Base-by-base conservation (phyloP, 2,797 vertebrate species). In the Sebastes hubbsi region DNA sequence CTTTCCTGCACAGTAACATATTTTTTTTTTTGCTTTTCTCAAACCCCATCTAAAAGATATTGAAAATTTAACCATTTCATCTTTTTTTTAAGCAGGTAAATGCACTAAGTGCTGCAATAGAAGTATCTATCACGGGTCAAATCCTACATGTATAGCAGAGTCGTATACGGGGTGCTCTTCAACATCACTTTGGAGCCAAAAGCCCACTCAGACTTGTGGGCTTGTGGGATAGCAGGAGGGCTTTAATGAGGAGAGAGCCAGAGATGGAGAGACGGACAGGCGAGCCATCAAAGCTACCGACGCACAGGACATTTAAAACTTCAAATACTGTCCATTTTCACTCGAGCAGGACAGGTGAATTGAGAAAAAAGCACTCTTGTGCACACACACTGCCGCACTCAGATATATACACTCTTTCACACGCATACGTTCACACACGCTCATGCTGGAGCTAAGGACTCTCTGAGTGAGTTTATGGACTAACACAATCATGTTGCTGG, bases 151-250 rank as follows among this genome's bases (percentile, higher is more conserved):
- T 90, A 89, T 88, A 84, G 88, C 88, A 65, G 73, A 78, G 90
- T 91, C 81, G 83, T 86, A 89, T 93, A 90, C 76, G 86, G 89
- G 89, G 80, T 72, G 86, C 95, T 94, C 93, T 95, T 95, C 92
- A 95, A 78, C 92, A 93, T 94, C 94, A 95, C 94, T 96, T 94
- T 93, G 89, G 91, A 92, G 83, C 84, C 91, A 88, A 80, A 93
- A 95, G 91, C 92, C 94, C 95, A 95, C 95, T 95, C 89, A 92
- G 92, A 93, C 90, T 90, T 91, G 91, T 92, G 91, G 91, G 88
- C 90, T 92, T 88, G 46, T 49, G 86, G 85, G 81, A 90, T 77
- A 84, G 85, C 91, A 91, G 82, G 81, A 91, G 92, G 80, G 91
- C 79, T 94, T 92, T 92, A 88, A 93, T 91, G 91, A 90, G 85